Evolutionary conservation across 2,797 vertebrate genomes (phyloP).

Genomic region (Coregonus sp.): DNA sequence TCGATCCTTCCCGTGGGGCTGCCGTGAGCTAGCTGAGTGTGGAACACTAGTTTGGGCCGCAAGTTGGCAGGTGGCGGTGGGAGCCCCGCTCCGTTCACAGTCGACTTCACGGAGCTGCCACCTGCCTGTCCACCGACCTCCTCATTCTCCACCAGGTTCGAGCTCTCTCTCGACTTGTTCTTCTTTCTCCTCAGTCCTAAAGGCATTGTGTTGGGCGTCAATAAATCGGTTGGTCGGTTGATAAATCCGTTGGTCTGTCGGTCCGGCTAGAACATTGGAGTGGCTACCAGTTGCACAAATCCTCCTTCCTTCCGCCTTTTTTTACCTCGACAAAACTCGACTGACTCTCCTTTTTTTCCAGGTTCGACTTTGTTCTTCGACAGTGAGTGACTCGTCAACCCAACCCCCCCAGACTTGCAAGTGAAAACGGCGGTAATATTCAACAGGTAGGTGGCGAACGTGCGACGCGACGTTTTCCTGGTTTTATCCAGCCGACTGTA

Average conservation of each 20-base stretch:
- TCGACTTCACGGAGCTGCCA: conserved; percentile 62
- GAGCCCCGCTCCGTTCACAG: conserved; percentile 69
- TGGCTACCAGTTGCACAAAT: conserved; percentile 62
- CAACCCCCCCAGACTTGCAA: conserved; percentile 15
- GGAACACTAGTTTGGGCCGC: conserved; percentile 84
- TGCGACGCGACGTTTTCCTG: conserved; percentile 9
- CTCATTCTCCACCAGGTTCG: conserved; percentile 83
- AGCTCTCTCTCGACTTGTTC: conserved; percentile 77
- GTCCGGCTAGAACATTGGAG: conserved; percentile 63
- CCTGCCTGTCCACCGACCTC: conserved; percentile 71
- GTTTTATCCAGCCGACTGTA: neutral
- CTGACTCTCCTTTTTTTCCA: conserved; percentile 39
- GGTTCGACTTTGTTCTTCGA: conserved; percentile 50
- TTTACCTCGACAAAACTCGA: neutral
- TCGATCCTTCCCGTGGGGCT: conserved; percentile 92
- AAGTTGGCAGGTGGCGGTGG: conserved; percentile 70
- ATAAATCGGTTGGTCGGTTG: conserved; percentile 28
- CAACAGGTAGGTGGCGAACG: conserved; percentile 63
- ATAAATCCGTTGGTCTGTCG: neutral
- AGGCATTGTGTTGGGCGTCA: conserved; percentile 81
- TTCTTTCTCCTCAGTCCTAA: conserved; percentile 82
- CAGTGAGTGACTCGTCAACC: conserved; percentile 26
- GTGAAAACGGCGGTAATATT: conserved; percentile 40
- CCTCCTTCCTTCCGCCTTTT: conserved; percentile 48
- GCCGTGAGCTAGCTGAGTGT: conserved; percentile 95